A percentile compares a stretch with the other conserved stretches of the same genome.
Evolutionary conservation across 2,797 vertebrate genomes (phyloP).

Genomic region (Macrochelys suwanniensis): DNA sequence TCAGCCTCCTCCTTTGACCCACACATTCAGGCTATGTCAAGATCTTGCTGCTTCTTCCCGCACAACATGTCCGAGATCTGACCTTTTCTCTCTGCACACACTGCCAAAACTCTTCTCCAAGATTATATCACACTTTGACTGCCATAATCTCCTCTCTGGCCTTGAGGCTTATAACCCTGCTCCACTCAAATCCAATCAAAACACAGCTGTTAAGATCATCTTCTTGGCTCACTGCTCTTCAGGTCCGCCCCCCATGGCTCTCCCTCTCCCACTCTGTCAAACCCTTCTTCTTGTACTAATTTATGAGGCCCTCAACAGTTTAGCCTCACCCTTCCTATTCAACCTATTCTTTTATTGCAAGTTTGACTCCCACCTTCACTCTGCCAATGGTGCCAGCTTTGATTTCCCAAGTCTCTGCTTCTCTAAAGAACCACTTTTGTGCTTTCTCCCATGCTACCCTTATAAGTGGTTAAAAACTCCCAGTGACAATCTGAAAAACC

Average conservation of each 20-base stretch:
- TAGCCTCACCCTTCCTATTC: not conserved
- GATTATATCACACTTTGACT: not conserved
- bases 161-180: not conserved
- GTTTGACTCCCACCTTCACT: not conserved
- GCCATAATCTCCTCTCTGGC: not conserved
- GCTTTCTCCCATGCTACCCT: not conserved
- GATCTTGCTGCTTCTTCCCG: not conserved
- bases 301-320: not conserved
- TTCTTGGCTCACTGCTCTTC: not conserved
- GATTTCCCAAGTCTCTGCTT: not conserved
- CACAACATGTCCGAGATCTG: not conserved
- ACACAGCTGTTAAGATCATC: not conserved
- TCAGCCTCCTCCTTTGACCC: not conserved
- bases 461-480: not conserved
- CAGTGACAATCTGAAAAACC: not conserved
- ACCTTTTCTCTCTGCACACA: not conserved
- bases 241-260: not conserved
- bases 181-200: not conserved
- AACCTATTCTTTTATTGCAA: not conserved
- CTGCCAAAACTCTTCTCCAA: not conserved
- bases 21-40: not conserved
- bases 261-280: not conserved
- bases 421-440: not conserved
- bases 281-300: not conserved
- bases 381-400: not conserved